Percentiles rank a stretch among this genome's conserved stretches.
These are phyloP conservation scores for Pheosia tremula DNA, from an alignment of 2,888 invertebrate genomes.

Conservation along the genomic window DNA sequence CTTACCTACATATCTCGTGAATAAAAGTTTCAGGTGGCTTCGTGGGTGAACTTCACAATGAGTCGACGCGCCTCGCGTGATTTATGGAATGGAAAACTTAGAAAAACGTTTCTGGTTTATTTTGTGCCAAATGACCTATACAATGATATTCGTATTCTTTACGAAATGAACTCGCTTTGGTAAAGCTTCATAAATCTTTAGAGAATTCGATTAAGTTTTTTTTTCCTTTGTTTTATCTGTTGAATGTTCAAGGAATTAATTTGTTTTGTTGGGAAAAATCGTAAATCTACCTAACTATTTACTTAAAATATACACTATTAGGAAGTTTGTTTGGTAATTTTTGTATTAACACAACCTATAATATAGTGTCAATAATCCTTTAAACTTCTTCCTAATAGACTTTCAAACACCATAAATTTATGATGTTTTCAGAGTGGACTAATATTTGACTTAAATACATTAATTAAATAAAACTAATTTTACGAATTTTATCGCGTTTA, in stretches of 20 bases:
- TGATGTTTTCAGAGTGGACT: no score
- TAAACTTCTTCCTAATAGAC: no score
- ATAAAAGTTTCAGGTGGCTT: slow-evolving; percentile 28
- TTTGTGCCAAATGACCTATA: slow-evolving; percentile 16
- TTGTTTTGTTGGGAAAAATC: no score
- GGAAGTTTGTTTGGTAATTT: no score
- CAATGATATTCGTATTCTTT: slow-evolving; percentile 21
- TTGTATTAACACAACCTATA: no score
- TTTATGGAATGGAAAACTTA: slow-evolving; percentile 25
- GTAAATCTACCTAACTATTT: no score
- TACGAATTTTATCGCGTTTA: no score
- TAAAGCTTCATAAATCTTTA: slow-evolving; percentile 30
- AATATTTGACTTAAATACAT: no score
- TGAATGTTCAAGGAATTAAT: slow-evolving; percentile 7
- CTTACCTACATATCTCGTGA: slow-evolving; percentile 7
- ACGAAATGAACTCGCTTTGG: slow-evolving; percentile 21
- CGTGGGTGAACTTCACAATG: slow-evolving; percentile 25
- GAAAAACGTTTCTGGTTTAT: slow-evolving; percentile 19
- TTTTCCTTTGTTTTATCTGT: slow-evolving; percentile 1
- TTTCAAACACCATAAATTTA: no score
- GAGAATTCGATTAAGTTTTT: slow-evolving; percentile 12
- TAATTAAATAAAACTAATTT: no score
- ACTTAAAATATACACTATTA: no score
- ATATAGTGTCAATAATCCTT: no score
- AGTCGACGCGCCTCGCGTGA: slow-evolving; percentile 16